Conservation (phyloP, 1,140 invertebrate genomes). For the Tetraneura akinire region DNA sequence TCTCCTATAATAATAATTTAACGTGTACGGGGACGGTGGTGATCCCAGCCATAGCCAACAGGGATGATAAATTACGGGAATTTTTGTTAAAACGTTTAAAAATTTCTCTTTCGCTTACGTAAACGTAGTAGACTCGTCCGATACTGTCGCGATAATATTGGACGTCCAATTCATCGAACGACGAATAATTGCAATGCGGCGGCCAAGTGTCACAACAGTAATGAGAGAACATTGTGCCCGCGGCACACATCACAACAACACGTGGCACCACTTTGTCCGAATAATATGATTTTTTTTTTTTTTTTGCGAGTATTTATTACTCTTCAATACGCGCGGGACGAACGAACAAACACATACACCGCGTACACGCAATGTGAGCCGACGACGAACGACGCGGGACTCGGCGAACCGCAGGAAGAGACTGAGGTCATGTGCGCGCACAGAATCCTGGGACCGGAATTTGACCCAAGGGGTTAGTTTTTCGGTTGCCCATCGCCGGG, state of each 20-base stretch:
- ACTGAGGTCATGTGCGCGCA: slow-evolving; percentile 31
- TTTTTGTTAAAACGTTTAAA: too few relatives aligned
- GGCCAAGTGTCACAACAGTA: slow-evolving; percentile 50
- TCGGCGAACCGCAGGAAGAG: slow-evolving; percentile 24
- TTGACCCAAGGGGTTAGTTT: slow-evolving; percentile 49
- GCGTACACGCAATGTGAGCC: neutral
- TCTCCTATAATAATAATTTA: too few relatives aligned
- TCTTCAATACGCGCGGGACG: too few relatives aligned
- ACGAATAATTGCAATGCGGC: slow-evolving; percentile 41
- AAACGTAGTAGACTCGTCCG: slow-evolving; percentile 17
- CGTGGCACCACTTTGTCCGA: too few relatives aligned
- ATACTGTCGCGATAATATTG: slow-evolving; percentile 10
- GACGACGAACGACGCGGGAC: slow-evolving; percentile 21
- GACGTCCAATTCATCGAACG: slow-evolving; percentile 45
- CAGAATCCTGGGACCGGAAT: slow-evolving; percentile 44
- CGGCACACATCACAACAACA: slow-evolving; percentile 41
- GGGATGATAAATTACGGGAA: too few relatives aligned
- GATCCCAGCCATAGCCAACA: too few relatives aligned
- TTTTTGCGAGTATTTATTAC: too few relatives aligned
- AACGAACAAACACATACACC: neutral
- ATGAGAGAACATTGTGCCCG: slow-evolving; percentile 4
- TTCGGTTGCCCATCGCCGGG: slow-evolving; percentile 42
- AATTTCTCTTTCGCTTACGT: neutral
- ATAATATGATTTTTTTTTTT: too few relatives aligned
- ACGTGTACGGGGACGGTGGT: too few relatives aligned